phyloP scores from a whole-genome alignment of 23 tunicate genomes.

The Trididemnum miniatum region DNA sequence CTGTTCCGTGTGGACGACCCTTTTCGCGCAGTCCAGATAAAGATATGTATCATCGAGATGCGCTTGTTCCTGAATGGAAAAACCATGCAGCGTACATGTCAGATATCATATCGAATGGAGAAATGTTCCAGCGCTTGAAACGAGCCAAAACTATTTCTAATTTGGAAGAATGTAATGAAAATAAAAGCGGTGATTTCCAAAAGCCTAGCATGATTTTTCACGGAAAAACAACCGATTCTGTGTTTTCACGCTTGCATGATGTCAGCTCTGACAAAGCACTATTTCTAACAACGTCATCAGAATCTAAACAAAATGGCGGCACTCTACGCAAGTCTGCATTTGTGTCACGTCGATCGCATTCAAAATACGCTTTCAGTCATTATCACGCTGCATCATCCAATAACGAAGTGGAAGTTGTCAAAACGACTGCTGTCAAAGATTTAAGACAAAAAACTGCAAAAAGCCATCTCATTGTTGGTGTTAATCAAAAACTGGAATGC shows the following conservation, averaged over 20 bases:
- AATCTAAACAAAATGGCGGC: conserved; percentile 5
- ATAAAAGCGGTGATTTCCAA: background rate
- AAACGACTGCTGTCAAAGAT: background rate
- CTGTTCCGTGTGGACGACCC: background rate
- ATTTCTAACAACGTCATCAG: background rate
- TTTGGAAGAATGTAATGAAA: background rate
- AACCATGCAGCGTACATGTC: background rate
- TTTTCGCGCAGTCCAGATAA: background rate
- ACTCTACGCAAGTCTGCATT: background rate
- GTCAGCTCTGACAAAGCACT: background rate
- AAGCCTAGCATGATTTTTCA: background rate
- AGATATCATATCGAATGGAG: background rate
- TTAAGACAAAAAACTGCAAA: no score
- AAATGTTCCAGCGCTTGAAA: background rate
- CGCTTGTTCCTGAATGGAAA: background rate
- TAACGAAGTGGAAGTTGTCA: no score
- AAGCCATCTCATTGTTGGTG: background rate
- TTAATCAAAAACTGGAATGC: background rate
- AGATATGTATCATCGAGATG: background rate
- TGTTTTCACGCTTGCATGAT: background rate
- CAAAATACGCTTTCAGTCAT: background rate
- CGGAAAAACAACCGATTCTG: background rate
- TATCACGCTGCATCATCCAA: background rate
- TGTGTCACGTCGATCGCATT: background rate
- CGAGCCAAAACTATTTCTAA: background rate